A percentile compares a stretch with the other conserved stretches of the same genome.
These are phyloP conservation scores for Mythimna impura DNA, from an alignment of 2,888 invertebrate species.

Conservation along the genomic window DNA sequence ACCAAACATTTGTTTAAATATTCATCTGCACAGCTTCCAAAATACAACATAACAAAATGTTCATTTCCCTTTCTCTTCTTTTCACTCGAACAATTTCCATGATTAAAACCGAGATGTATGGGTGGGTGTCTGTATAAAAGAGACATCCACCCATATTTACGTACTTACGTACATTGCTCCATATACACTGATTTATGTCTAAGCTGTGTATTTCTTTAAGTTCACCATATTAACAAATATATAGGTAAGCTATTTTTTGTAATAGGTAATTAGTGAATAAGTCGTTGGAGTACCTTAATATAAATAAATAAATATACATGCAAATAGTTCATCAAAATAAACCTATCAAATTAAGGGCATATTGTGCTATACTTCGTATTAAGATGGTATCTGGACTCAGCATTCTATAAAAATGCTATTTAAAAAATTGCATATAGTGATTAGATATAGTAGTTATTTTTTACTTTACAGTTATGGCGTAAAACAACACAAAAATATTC, in stretches of 20 bases:
- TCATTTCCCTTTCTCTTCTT: slow-evolving; percentile 3
- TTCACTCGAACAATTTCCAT: background rate
- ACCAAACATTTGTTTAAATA: slow-evolving; percentile 14
- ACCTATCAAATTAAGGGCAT: background rate
- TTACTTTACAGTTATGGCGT: background rate
- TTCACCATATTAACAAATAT: too few relatives aligned
- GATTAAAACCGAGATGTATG: too few relatives aligned
- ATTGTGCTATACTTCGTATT: background rate
- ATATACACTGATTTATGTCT: background rate
- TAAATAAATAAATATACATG: background rate
- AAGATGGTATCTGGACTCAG: background rate
- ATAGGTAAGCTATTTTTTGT: too few relatives aligned
- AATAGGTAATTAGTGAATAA: too few relatives aligned
- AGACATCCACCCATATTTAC: background rate
- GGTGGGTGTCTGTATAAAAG: slow-evolving; percentile 11
- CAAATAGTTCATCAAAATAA: background rate
- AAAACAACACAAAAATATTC: background rate
- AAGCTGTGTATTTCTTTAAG: too few relatives aligned
- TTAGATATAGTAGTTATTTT: background rate
- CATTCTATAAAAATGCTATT: background rate
- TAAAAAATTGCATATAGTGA: background rate
- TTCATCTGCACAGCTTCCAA: background rate
- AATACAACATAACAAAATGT: slow-evolving; percentile 10
- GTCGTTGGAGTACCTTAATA: too few relatives aligned
- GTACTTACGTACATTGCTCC: slow-evolving; percentile 18